phyloP scores from a whole-genome alignment of 2,888 invertebrate genomes.

The Eulithis testata region DNA sequence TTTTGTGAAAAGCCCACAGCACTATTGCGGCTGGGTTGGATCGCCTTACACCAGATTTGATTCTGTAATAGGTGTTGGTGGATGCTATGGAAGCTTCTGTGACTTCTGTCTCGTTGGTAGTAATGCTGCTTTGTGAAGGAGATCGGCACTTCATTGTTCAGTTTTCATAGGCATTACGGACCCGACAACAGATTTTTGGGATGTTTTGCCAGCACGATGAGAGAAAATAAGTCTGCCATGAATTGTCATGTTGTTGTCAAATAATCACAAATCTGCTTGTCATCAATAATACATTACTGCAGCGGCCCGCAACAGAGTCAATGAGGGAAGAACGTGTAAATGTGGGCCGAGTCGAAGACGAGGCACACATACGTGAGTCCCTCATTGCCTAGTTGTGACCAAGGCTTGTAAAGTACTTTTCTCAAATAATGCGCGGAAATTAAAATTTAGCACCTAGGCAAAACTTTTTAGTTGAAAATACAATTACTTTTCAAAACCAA shows the following conservation, averaged over 20 bases:
- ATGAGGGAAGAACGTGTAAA: too few relatives aligned
- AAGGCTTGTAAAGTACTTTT: too few relatives aligned
- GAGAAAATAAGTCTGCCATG: slow-evolving; percentile 9
- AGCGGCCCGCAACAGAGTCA: too few relatives aligned
- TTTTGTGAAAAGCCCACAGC: slow-evolving; percentile 65
- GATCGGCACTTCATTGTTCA: slow-evolving; percentile 11
- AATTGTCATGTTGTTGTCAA: slow-evolving; percentile 1
- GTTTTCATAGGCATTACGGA: slow-evolving; percentile 4
- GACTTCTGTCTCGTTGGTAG: background rate
- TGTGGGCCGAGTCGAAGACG: too few relatives aligned
- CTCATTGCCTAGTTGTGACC: too few relatives aligned
- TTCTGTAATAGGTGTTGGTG: slow-evolving; percentile 38
- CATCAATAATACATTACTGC: too few relatives aligned
- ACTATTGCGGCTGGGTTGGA: slow-evolving; percentile 65
- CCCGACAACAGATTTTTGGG: background rate
- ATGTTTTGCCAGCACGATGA: background rate
- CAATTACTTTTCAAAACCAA: too few relatives aligned
- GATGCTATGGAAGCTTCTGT: background rate
- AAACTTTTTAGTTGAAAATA: too few relatives aligned
- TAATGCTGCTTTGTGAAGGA: slow-evolving; percentile 4
- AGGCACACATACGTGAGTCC: too few relatives aligned
- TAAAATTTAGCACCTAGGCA: too few relatives aligned
- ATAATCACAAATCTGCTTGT: too few relatives aligned
- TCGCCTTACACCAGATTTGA: slow-evolving; percentile 51
- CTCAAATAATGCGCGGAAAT: too few relatives aligned